These are phyloP conservation scores for Saimiri boliviensis DNA, from an alignment of 2,113 vertebrate genomes.

Conservation along the genomic window DNA sequence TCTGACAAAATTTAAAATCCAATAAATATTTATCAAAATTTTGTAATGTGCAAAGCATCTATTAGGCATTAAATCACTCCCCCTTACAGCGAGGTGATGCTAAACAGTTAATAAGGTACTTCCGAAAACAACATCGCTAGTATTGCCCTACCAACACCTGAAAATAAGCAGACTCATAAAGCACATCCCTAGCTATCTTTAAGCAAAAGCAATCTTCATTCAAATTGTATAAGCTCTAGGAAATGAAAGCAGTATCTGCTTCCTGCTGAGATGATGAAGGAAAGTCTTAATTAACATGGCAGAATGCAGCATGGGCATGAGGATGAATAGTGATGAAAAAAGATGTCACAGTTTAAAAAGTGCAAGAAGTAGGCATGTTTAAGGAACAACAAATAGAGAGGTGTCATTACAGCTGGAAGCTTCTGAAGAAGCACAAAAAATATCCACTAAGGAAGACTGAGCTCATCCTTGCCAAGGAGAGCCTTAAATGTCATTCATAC, in stretches of 20 bases:
- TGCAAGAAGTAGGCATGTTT: background rate
- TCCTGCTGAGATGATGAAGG: background rate
- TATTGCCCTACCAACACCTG: background rate
- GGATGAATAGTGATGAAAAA: background rate
- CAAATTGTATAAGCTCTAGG: background rate
- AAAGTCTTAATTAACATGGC: background rate
- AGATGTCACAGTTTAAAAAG: background rate
- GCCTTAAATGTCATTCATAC: background rate
- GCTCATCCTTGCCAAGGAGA: background rate
- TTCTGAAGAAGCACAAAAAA: background rate
- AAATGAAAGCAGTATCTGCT: background rate
- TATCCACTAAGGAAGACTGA: background rate
- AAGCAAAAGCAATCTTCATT: background rate
- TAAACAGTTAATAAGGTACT: background rate
- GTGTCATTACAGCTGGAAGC: background rate
- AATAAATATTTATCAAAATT: background rate
- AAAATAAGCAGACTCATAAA: background rate
- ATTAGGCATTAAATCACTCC: background rate
- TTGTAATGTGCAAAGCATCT: background rate
- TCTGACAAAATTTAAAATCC: constrained; percentile 6
- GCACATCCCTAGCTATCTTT: background rate
- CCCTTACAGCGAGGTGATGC: background rate
- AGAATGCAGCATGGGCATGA: background rate
- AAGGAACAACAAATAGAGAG: background rate
- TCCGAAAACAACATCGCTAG: background rate